phyloP scores from a whole-genome alignment of 2,888 invertebrate species.

The Pollenia labialis region DNA sequence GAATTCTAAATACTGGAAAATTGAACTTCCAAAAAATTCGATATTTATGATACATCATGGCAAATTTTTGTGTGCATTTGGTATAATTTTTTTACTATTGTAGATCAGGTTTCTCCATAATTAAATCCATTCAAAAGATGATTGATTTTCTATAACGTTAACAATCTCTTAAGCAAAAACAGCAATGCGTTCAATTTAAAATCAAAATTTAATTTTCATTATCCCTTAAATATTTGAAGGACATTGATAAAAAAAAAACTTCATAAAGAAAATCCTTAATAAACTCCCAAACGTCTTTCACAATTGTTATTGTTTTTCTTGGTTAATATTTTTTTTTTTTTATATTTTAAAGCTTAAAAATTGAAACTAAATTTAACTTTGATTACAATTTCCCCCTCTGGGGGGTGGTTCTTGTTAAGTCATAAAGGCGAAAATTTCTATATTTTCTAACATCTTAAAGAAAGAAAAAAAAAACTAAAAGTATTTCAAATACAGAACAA shows the following conservation, averaged over 20 bases:
- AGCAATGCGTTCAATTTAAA: neutral
- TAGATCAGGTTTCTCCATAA: no score
- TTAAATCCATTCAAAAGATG: no score
- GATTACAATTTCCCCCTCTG: conserved; percentile 47
- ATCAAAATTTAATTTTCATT: conserved; percentile 1
- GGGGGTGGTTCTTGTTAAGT: conserved; percentile 17
- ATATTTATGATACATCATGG: no score
- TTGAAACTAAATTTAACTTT: conserved; percentile 48
- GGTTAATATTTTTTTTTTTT: neutral
- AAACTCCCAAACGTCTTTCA: neutral
- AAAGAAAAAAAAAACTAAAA: conserved; percentile 16
- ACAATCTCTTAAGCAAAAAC: neutral
- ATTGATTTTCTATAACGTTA: no score
- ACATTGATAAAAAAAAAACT: neutral
- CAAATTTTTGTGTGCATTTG: no score
- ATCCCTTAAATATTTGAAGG: conserved; percentile 2
- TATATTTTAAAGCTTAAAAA: conserved; percentile 31
- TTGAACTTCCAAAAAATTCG: no score
- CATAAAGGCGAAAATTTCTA: conserved; percentile 29
- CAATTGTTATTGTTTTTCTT: neutral
- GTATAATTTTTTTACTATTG: no score
- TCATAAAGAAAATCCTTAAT: conserved; percentile 14
- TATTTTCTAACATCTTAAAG: conserved; percentile 15
- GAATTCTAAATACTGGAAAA: no score
- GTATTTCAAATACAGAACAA: conserved; percentile 30